Conservation (phyloP, 2,888 invertebrate species). For the Apamea monoglypha region DNA sequence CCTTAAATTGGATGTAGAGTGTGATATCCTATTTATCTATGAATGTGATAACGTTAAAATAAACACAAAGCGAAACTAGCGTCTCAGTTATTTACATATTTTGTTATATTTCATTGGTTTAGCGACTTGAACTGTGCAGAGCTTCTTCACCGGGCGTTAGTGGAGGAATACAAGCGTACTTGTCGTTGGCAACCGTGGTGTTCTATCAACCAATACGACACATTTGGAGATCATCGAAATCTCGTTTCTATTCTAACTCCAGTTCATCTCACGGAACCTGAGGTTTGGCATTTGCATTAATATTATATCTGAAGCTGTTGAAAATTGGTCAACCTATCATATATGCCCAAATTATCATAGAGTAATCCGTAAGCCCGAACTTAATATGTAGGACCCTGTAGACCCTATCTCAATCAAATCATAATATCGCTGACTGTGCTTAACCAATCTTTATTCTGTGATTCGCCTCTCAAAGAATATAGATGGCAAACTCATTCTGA, state of each 20-base stretch:
- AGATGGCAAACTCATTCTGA: background rate
- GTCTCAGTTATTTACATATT: background rate
- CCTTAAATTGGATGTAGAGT: background rate
- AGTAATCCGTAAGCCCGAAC: background rate
- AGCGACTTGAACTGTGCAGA: slow-evolving; percentile 84
- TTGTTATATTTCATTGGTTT: slow-evolving; percentile 24
- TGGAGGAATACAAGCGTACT: slow-evolving; percentile 77
- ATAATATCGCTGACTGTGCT: background rate
- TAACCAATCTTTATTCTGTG: background rate
- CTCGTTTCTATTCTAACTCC: slow-evolving; percentile 83
- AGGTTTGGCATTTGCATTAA: slow-evolving; percentile 72
- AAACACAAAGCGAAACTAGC: background rate
- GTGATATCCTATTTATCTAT: background rate
- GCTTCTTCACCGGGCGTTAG: slow-evolving; percentile 78
- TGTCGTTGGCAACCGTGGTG: slow-evolving; percentile 86
- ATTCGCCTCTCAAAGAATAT: background rate
- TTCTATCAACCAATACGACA: slow-evolving; percentile 81
- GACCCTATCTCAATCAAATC: background rate
- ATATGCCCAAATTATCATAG: background rate
- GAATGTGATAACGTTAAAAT: background rate
- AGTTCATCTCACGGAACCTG: slow-evolving; percentile 80
- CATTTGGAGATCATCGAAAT: slow-evolving; percentile 82
- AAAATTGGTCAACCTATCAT: background rate
- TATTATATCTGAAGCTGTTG: background rate
- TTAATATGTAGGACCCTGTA: background rate